These are phyloP conservation scores for Netelia melanura DNA, from an alignment of 2,888 invertebrate genomes.

Conservation along the genomic window DNA sequence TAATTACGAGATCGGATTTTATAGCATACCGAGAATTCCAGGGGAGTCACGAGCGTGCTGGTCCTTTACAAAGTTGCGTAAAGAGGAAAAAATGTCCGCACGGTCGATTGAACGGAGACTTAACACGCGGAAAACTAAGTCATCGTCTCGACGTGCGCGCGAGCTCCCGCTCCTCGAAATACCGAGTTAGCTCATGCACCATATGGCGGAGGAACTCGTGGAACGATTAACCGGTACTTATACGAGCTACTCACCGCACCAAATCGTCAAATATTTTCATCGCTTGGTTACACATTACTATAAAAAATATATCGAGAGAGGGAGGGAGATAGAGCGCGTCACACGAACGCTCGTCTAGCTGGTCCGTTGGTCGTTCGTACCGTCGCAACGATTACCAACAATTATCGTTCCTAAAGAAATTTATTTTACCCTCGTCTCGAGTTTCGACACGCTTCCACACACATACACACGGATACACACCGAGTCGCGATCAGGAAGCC, in stretches of 20 bases:
- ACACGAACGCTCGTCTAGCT: neutral
- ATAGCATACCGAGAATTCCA: conserved; percentile 34
- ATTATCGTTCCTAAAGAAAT: conserved; percentile 39
- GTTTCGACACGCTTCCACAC: conserved; percentile 30
- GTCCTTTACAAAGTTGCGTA: neutral
- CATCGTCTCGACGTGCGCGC: conserved; percentile 3
- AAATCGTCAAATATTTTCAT: conserved; percentile 33
- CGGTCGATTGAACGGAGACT: neutral
- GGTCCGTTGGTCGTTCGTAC: neutral
- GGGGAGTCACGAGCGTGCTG: neutral
- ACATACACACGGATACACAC: neutral
- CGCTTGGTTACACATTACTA: neutral
- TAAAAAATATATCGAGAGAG: neutral
- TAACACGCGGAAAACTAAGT: conserved; percentile 55
- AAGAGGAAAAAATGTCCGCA: neutral
- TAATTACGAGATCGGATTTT: conserved; percentile 19
- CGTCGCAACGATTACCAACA: conserved; percentile 21
- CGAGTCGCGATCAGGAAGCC: neutral
- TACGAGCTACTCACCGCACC: conserved; percentile 16
- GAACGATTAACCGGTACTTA: conserved; percentile 25
- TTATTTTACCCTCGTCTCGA: conserved; percentile 21
- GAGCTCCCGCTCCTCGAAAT: neutral
- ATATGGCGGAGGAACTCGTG: neutral
- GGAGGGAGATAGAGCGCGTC: neutral
- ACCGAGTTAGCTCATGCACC: neutral